Conservation (phyloP, 2,797 vertebrate species). For the Phyllotis vaccarum region DNA sequence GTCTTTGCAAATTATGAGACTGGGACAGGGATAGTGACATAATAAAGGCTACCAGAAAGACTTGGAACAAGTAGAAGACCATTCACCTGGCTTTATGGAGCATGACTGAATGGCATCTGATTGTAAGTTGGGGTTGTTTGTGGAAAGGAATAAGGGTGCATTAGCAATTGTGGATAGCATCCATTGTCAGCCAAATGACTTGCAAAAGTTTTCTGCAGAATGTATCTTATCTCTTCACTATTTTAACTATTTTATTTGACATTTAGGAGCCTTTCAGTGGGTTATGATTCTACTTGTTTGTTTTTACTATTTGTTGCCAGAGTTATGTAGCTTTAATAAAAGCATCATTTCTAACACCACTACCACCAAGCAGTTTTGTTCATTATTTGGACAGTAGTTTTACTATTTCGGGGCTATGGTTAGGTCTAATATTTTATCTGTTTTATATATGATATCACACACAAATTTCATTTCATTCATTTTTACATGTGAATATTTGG, state of each 20-base stretch:
- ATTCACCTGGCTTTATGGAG: background rate
- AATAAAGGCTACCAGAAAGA: background rate
- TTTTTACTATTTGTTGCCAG: background rate
- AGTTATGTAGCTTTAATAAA: background rate
- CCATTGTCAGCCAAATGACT: background rate
- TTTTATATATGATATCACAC: background rate
- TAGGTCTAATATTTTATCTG: background rate
- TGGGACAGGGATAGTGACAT: too few relatives aligned
- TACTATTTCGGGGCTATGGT: background rate
- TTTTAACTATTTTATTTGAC: background rate
- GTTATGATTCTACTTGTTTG: background rate
- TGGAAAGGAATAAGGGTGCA: background rate
- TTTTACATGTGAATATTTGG: background rate
- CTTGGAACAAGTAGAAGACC: too few relatives aligned
- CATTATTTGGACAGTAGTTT: background rate
- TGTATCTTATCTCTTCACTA: background rate
- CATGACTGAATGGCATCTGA: background rate
- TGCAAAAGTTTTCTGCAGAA: background rate
- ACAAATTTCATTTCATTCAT: too few relatives aligned
- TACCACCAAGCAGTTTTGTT: background rate
- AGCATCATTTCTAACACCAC: background rate
- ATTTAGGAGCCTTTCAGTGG: background rate
- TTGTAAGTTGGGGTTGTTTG: background rate
- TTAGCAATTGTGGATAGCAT: background rate
- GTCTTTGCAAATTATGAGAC: background rate